Percentiles rank a stretch among this genome's conserved stretches.
Conservation (phyloP, 2,113 vertebrate genomes). For the Ailuropoda melanoleuca region DNA sequence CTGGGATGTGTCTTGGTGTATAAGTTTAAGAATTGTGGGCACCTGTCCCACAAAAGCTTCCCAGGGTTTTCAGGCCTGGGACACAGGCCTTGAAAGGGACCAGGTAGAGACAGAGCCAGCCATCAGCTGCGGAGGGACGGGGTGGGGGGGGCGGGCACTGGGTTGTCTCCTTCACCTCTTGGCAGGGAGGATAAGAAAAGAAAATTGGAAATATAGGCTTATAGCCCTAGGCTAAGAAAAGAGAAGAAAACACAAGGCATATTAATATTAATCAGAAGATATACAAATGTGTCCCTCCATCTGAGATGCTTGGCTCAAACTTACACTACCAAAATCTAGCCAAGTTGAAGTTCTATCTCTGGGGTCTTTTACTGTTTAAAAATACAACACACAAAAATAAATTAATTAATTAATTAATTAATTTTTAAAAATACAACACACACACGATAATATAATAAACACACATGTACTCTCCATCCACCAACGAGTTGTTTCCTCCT, state of each 20-base stretch:
- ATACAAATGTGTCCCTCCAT: not conserved
- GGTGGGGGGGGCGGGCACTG: rapidly evolving
- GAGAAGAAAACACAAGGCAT: not conserved
- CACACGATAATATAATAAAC: not conserved
- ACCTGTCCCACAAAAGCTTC: not conserved
- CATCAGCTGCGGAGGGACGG: no score
- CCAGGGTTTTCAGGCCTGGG: not conserved
- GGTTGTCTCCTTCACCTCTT: not conserved
- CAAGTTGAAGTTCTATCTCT: not conserved
- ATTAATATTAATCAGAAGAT: not conserved
- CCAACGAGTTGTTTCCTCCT: not conserved
- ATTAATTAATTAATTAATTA: no score
- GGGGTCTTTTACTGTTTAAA: not conserved
- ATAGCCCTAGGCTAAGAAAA: not conserved
- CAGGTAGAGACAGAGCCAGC: not conserved
- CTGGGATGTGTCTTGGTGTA: not conserved
- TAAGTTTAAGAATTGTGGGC: not conserved
- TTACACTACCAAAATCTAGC: not conserved
- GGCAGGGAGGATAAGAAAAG: not conserved
- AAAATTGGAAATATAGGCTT: not conserved
- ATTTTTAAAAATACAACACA: not conserved
- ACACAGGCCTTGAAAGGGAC: not conserved
- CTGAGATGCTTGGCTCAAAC: not conserved
- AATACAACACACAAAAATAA: not conserved
- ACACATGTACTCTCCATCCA: not conserved